These are phyloP conservation scores for Automeris io DNA, from an alignment of 2,888 invertebrate species.

Conservation along the genomic window DNA sequence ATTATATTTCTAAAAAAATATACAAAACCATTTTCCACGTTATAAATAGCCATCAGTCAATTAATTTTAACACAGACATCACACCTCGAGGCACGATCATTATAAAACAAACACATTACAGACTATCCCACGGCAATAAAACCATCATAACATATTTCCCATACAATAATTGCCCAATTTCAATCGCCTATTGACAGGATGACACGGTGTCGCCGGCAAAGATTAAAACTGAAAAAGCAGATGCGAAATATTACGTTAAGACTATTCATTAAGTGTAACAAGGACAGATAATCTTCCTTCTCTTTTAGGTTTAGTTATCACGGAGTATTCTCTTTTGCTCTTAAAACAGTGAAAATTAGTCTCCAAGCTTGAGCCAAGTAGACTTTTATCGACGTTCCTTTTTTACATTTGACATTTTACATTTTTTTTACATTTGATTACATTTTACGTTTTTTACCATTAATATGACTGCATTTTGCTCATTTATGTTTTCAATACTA, in stretches of 20 bases:
- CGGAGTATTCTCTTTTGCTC: too few relatives aligned
- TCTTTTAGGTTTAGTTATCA: too few relatives aligned
- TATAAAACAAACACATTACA: conserved; percentile 13
- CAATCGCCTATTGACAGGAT: conserved; percentile 22
- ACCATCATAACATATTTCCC: conserved; percentile 31
- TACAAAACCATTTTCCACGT: background rate
- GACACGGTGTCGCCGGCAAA: conserved; percentile 12
- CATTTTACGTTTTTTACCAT: too few relatives aligned
- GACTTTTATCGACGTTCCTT: too few relatives aligned
- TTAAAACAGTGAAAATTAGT: too few relatives aligned
- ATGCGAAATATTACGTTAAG: background rate
- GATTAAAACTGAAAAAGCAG: conserved; percentile 2
- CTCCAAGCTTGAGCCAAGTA: too few relatives aligned
- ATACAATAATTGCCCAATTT: conserved; percentile 39
- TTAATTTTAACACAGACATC: background rate
- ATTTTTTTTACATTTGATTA: too few relatives aligned
- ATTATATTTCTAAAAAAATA: background rate
- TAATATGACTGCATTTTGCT: too few relatives aligned
- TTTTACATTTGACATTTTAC: too few relatives aligned
- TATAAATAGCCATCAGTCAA: background rate
- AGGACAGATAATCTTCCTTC: too few relatives aligned
- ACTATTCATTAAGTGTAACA: too few relatives aligned
- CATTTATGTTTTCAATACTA: too few relatives aligned
- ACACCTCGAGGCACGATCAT: conserved; percentile 3
- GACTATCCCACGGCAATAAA: conserved; percentile 38